Evolutionary conservation across 2,888 invertebrate genomes (phyloP), one percentile per base, ranked within the genome.

Genomic region (Monochamus alternatus): DNA sequence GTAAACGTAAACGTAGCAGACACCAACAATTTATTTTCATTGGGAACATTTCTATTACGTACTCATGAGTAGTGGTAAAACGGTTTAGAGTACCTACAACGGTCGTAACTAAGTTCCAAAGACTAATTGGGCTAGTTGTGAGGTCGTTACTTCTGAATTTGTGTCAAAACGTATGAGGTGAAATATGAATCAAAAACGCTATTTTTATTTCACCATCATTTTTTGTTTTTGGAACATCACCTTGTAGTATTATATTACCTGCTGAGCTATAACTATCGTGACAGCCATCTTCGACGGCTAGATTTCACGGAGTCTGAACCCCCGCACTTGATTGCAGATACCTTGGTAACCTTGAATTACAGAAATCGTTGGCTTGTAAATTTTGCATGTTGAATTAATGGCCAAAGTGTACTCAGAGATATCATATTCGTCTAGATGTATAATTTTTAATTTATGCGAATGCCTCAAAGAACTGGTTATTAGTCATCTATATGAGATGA

Each of bases 281-380:
- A 12, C 12, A 52, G 38, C 5, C 31, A 64, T 44, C 64, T 64
- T 47, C 9, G 14, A 38, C 43, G 62, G 62, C 12, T 64, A 64
- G 63, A 22, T 63, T 38, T 38, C 12, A 60, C n/a, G 52, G 52
- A 32, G 44, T 14, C 9, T n/a, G 63, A 64, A 10, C 64, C 47
- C 47, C 22, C 3, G 12, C 14, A 47, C 30, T 10, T 3, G 62
- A 63, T 43, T 38, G 43, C 2, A 43, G 62, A 63, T 63, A 43
- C 44, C 44, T 8, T 5, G 14, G 5, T 55, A 64, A 47, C 64
- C 64, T 64, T 64, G 64, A 64, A 51, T 64, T 63, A 71, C 38
- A 60, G 64, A 63, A 71, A 64, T 55, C 55, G 63, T 32, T 71
- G 32, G 63, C 60, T 63, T 64, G 60, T 55, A 71, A 63, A 71